These are phyloP conservation scores for Eustalomyia histrio DNA, from an alignment of 2,888 invertebrate genomes.

Conservation along the genomic window DNA sequence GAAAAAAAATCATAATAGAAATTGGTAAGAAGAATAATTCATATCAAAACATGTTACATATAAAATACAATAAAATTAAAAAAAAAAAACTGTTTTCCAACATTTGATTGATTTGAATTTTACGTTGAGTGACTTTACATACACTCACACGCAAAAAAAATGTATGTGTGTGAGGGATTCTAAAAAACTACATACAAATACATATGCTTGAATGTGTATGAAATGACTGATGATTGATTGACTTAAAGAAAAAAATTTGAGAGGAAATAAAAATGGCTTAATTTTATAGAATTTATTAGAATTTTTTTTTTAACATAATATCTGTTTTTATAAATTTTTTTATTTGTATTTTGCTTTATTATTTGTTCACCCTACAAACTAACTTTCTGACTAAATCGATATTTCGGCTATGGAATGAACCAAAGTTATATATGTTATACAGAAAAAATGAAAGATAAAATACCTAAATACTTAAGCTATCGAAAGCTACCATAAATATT, in stretches of 20 bases:
- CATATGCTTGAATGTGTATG: constrained; percentile 9
- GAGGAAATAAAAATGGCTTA: constrained; percentile 46
- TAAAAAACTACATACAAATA: neutral
- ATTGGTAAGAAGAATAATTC: neutral
- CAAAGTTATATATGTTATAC: too few relatives aligned
- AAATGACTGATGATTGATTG: constrained; percentile 61
- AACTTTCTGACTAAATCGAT: too few relatives aligned
- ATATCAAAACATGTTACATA: constrained; percentile 20
- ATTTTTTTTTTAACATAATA: neutral
- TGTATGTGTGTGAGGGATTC: neutral
- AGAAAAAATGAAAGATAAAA: too few relatives aligned
- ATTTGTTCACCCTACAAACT: neutral
- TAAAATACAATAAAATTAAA: constrained; percentile 26
- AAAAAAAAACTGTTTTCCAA: constrained; percentile 24
- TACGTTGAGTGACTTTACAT: constrained; percentile 59
- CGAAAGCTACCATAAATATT: too few relatives aligned
- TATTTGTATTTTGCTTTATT: neutral
- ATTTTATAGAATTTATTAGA: neutral
- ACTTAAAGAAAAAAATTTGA: constrained; percentile 26
- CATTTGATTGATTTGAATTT: constrained; percentile 66
- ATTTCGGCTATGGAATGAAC: too few relatives aligned
- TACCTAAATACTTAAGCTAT: too few relatives aligned
- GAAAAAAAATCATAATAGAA: constrained; percentile 11
- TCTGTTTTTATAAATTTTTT: neutral
- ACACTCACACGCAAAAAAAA: constrained; percentile 7